A percentile compares a stretch with the other conserved stretches of the same genome.
Conservation (phyloP, 92 coral and sea anemone genomes). For the Zoanthus solanderi region DNA sequence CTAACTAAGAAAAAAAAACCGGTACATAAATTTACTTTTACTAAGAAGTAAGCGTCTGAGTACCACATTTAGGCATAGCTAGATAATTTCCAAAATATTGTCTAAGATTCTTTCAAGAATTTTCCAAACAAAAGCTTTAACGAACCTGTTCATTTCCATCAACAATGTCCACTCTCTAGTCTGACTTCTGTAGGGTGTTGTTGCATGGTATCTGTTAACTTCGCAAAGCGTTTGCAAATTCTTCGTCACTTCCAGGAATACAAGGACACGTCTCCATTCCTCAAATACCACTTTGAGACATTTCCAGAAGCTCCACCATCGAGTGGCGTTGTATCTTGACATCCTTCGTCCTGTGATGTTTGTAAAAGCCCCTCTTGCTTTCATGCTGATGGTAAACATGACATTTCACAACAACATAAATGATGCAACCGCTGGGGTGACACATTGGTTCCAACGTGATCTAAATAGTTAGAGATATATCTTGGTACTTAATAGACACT, state of each 20-base stretch:
- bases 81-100: no score
- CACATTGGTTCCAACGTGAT: no score
- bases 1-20: no score
- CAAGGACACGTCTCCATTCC: background rate
- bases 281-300: conserved; percentile 51
- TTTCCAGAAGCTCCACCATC: conserved; percentile 64
- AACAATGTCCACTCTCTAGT: conserved; percentile 49
- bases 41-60: no score
- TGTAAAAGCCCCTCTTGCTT: conserved; percentile 45
- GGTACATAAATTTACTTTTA: no score
- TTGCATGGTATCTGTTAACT: conserved; percentile 53
- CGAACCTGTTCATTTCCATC: conserved; percentile 61
- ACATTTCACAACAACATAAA: conserved; percentile 46
- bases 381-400: conserved; percentile 56
- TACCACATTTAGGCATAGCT: no score
- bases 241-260: conserved; percentile 44
- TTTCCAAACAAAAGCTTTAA: conserved; percentile 24
- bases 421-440: no score
- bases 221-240: conserved; percentile 46
- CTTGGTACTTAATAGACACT: no score
- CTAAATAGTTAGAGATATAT: no score
- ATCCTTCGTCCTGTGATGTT: conserved; percentile 37
- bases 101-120: no score
- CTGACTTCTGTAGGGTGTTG: conserved; percentile 41
- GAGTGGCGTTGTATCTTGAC: conserved; percentile 52